Evolutionary conservation across 2,888 invertebrate genomes (phyloP).

Genomic region (Panopea generosa): DNA sequence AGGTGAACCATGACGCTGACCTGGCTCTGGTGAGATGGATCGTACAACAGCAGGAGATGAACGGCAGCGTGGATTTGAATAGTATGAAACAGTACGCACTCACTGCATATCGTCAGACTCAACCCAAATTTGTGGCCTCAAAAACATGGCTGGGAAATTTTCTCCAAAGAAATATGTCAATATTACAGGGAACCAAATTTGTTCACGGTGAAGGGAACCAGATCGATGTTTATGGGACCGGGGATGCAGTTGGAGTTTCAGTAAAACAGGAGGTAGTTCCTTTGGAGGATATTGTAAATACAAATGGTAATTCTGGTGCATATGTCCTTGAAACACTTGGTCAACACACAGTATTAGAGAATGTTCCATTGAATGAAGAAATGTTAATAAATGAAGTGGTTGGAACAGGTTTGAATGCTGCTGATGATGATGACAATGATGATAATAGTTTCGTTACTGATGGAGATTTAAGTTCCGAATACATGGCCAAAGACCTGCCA

Average conservation of each 20-base stretch:
- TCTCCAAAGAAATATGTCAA: slow-evolving; percentile 49
- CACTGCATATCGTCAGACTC: slow-evolving; percentile 41
- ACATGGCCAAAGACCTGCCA: background rate
- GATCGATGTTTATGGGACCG: background rate
- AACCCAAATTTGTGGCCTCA: slow-evolving; percentile 56
- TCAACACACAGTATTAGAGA: slow-evolving; percentile 26
- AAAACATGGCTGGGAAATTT: slow-evolving; percentile 60
- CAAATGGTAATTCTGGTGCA: slow-evolving; percentile 5
- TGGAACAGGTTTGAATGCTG: slow-evolving; percentile 21
- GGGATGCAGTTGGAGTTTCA: background rate
- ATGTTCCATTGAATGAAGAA: slow-evolving; percentile 37
- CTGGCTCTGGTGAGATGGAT: slow-evolving; percentile 55
- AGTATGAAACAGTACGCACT: slow-evolving; percentile 55
- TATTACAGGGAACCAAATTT: slow-evolving; percentile 55
- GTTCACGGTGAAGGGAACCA: slow-evolving; percentile 36
- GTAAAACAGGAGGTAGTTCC: slow-evolving; percentile 41
- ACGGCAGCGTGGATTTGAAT: slow-evolving; percentile 48
- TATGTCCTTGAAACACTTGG: slow-evolving; percentile 26
- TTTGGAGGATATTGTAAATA: slow-evolving; percentile 14
- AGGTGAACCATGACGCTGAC: slow-evolving; percentile 53
- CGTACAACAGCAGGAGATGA: slow-evolving; percentile 50
- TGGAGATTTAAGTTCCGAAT: background rate
- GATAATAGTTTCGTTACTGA: slow-evolving; percentile 30
- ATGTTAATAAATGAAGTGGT: slow-evolving; percentile 38
- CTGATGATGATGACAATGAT: slow-evolving; percentile 36